Base-by-base conservation (phyloP, 2,113 vertebrate species). In the Bujurquina vittata region DNA sequence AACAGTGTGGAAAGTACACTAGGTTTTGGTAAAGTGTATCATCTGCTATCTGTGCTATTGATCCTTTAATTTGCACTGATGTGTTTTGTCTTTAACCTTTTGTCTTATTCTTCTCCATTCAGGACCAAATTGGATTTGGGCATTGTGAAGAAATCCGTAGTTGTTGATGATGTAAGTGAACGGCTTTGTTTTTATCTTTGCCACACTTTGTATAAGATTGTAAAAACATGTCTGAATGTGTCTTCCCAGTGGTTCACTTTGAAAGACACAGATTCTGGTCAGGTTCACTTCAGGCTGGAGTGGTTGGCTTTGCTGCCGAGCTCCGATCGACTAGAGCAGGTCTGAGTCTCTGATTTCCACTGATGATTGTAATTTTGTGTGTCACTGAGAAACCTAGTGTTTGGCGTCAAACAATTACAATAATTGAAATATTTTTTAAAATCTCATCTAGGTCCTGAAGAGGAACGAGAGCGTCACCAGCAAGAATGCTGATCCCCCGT, bases 61-160 rank as follows among this genome's bases (percentile, higher is more conserved):
- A 26, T 76, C 4, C 6, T 35, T 59, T 59, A 75, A 26, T 77
- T 33, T 54, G 46, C 20, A 35, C 6, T 6, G 8, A 3, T 10
- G 23, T 2, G 33, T 62, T 73, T 54, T 33, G 26, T 3, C 12
- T 72, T n/a, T 31, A 31, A 33, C n/a, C 26, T 72, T 52, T 31
- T 77, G 2, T 75, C 37, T 61, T 40, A 2, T 14, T 4, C 37
- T 67, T 9, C 17, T 65, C 72, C 10, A 0, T 43, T 0, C 61
- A 98, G 98, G 93, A 94, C 96, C 93, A 98, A 97, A 90, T 23
- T 98, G 93, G 98, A 99, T 88, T 94, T 98, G 54, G 97, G 96
- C n/a, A 96, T 97, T 65, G 97, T 98, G 77, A 94, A 96, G 88
- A 95, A 96, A 85, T 95, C 95, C 65, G 92, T 91, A 58, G 88